Percentiles rank a stretch among this genome's conserved stretches.
Conservation (phyloP, 2,888 invertebrate species). For the Orthonychiurus folsomi region DNA sequence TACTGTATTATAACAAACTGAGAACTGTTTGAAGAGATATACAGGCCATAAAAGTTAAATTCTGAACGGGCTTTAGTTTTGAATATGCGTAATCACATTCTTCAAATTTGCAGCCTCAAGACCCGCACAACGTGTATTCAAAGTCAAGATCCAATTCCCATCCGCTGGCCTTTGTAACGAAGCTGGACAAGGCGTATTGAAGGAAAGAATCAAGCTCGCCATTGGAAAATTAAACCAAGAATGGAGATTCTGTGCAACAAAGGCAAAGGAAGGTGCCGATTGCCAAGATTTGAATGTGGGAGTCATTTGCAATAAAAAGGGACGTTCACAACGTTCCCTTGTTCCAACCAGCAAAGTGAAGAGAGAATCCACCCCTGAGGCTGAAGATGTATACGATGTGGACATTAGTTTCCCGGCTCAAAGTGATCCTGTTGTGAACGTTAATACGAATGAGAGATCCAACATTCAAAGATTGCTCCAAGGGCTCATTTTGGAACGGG, state of each 20-base stretch:
- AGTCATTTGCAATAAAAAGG: conserved; percentile 73
- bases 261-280: conserved; percentile 63
- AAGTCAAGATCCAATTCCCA: conserved; percentile 87
- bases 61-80: background rate
- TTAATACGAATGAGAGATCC: conserved; percentile 76
- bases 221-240: conserved; percentile 85
- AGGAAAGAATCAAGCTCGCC: conserved; percentile 78
- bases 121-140: conserved; percentile 89
- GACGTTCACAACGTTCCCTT: conserved; percentile 22
- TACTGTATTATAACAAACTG: too few relatives aligned
- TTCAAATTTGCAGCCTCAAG: conserved; percentile 68
- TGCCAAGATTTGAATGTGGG: conserved; percentile 84
- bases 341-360: conserved; percentile 51
- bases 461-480: conserved; percentile 74
- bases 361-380: conserved; percentile 49
- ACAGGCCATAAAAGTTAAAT: too few relatives aligned
- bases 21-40: too few relatives aligned
- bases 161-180: conserved; percentile 93
- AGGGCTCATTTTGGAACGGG: conserved; percentile 82
- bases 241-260: conserved; percentile 93
- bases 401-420: conserved; percentile 73
- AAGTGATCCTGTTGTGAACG: conserved; percentile 80
- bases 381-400: conserved; percentile 66
- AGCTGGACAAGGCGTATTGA: conserved; percentile 83
- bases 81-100: background rate